Evolutionary conservation across 2,113 vertebrate genomes (phyloP).

Genomic region (Hydrolagus affinis): DNA sequence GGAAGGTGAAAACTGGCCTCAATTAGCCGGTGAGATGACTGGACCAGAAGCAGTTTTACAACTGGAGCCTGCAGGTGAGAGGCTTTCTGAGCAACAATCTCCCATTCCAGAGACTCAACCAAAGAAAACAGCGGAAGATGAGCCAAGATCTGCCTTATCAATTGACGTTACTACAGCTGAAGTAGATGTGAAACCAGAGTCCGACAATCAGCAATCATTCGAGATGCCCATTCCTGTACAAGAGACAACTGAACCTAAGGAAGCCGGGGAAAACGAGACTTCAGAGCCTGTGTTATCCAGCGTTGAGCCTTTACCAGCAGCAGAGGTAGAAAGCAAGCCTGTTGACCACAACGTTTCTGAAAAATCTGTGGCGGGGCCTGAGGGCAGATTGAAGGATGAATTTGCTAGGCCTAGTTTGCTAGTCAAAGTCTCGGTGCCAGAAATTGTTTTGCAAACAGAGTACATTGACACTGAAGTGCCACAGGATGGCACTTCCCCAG

Average conservation of each 20-base stretch:
- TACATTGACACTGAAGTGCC: background rate
- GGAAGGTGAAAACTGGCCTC: background rate
- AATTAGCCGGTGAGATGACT: background rate
- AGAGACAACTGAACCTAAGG: background rate
- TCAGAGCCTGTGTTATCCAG: background rate
- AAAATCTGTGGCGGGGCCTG: constrained; percentile 45
- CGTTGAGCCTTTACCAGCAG: too few relatives aligned
- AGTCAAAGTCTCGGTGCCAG: background rate
- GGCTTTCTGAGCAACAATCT: background rate
- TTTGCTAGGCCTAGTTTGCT: constrained; percentile 37
- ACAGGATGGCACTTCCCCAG: constrained; percentile 25
- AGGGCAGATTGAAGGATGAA: constrained; percentile 56
- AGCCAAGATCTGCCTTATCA: background rate
- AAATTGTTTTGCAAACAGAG: constrained; percentile 18
- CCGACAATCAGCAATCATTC: background rate
- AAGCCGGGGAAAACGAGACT: background rate
- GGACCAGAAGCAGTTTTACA: background rate
- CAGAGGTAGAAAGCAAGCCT: constrained; percentile 42
- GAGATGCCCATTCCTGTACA: background rate
- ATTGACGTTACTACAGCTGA: background rate
- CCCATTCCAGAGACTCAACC: background rate
- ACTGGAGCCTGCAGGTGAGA: background rate
- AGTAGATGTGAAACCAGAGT: background rate
- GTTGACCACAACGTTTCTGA: constrained; percentile 35
- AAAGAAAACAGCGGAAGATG: background rate